These are phyloP conservation scores for Mola mola DNA, from an alignment of 2,113 vertebrate genomes.

Conservation along the genomic window DNA sequence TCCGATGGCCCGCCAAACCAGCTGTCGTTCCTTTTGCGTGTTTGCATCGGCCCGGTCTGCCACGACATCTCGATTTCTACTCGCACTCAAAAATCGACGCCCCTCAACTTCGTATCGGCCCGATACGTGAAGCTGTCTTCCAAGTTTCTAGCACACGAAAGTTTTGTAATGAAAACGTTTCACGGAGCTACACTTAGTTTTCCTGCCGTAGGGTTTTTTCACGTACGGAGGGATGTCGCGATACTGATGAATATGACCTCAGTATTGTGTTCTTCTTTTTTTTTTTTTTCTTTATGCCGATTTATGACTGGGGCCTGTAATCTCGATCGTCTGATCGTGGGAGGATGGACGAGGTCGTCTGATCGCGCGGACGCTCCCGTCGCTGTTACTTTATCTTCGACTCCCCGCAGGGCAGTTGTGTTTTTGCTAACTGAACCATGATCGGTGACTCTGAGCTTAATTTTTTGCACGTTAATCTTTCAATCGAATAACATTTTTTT, in stretches of 20 bases:
- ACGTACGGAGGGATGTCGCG: constrained; percentile 43
- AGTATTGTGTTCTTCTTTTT: too few species aligned
- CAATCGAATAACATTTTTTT: constrained; percentile 68
- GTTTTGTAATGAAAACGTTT: constrained; percentile 55
- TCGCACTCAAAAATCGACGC: constrained; percentile 16
- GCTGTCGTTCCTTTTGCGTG: constrained; percentile 26
- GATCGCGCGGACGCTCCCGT: constrained; percentile 15
- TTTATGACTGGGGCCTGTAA: constrained; percentile 43
- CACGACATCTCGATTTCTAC: constrained; percentile 26
- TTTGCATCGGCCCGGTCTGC: constrained; percentile 26
- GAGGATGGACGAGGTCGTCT: constrained; percentile 21
- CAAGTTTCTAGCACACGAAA: constrained; percentile 57
- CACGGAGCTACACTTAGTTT: constrained; percentile 39
- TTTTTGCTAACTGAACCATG: constrained; percentile 36
- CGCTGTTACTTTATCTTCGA: constrained; percentile 33
- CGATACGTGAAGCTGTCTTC: constrained; percentile 55
- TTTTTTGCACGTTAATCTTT: constrained; percentile 63
- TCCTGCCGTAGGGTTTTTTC: constrained; percentile 28
- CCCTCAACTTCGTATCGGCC: constrained; percentile 33
- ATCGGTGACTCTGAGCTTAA: constrained; percentile 6
- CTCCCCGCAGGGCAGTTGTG: constrained; percentile 24
- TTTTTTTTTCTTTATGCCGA: constrained; percentile 29
- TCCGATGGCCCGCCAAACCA: constrained; percentile 14
- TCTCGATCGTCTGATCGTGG: constrained; percentile 31
- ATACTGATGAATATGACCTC: constrained; percentile 40